Evolutionary conservation across 2,797 vertebrate genomes (phyloP), one percentile per base, ranked within the genome.

Genomic region (Coilia nasus): DNA sequence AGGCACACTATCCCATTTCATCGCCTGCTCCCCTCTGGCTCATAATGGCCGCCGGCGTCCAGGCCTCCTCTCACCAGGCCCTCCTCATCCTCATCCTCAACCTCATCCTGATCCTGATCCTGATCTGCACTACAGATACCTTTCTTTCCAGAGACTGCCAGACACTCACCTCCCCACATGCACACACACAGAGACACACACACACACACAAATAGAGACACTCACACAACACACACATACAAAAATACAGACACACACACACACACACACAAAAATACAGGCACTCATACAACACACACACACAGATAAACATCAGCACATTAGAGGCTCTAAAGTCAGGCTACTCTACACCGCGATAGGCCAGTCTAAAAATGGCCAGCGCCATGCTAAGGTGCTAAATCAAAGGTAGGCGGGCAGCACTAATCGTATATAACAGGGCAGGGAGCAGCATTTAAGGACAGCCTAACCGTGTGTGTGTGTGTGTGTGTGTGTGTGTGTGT

Each of bases 231-330:
- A 41, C 67, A 41, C 31, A 41, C 67, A 35, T 28, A 35, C 67
- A 35, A 14, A 35, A 28, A 35, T 28, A 75, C 67, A 75, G 28
- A 75, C 44, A 85, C 67, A 75, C 67, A 75, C 67, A 75, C 67
- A 75, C 31, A 54, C 35, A 54, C 81, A 57, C 50, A 82, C 54
- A 35, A 47, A 81, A 47, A 56, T 11, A 56, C 28, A 31, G n/a
- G n/a, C 83, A 84, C 83, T 3, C 50, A 54, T 14, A 54, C 67
- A 75, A 75, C 67, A 75, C 31, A 54, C 35, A 54, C 81, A 57
- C 50, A 82, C 54, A 35, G 44, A 81, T 46, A 56, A 7, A 31
- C 28, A 31, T 83, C 82, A 83, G 82, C 83, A 84, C 83, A 54
- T 17, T 14, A 19, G 31, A 28, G 17, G 17, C 47, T 57, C n/a